A percentile compares a stretch with the other conserved stretches of the same genome.
Conservation (phyloP, 1,140 invertebrate species). For the Drosophila guanche region DNA sequence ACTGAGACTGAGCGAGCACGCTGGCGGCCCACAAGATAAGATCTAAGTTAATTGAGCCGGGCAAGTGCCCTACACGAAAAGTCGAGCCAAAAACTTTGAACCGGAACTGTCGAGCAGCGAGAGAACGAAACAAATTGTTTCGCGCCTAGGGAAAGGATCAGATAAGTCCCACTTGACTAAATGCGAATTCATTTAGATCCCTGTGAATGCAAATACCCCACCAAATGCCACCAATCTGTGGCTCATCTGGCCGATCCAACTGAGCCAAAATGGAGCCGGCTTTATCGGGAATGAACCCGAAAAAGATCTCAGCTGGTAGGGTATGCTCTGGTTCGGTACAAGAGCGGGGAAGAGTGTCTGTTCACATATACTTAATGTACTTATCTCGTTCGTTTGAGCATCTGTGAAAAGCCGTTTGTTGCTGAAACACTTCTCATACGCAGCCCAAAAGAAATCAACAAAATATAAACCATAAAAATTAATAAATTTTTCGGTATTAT, state of each 20-base stretch:
- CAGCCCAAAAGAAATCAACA: constrained; percentile 51
- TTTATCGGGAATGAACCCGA: no score
- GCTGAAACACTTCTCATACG: constrained; percentile 39
- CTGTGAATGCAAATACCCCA: constrained; percentile 35
- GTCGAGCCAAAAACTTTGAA: constrained; percentile 50
- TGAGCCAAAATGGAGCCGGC: constrained; percentile 8
- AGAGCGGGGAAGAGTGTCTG: constrained; percentile 28
- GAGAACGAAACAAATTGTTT: constrained; percentile 17
- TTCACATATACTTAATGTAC: background rate
- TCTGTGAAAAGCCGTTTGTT: constrained; percentile 48
- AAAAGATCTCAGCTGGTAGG: no score
- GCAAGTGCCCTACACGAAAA: constrained; percentile 58
- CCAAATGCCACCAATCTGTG: background rate
- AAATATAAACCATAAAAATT: constrained; percentile 76
- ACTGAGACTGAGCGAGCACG: background rate
- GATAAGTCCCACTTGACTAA: constrained; percentile 51
- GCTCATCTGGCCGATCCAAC: constrained; percentile 17
- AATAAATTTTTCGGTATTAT: constrained; percentile 73
- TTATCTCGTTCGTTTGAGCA: constrained; percentile 14
- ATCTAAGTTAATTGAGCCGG: constrained; percentile 74
- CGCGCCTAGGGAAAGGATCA: constrained; percentile 57
- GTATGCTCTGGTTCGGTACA: constrained; percentile 4
- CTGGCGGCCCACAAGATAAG: constrained; percentile 44
- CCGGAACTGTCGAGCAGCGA: constrained; percentile 11
- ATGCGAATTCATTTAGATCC: constrained; percentile 45